Conservation (phyloP, 2,797 vertebrate species). For the Oryzias dopingdopingensis region DNA sequence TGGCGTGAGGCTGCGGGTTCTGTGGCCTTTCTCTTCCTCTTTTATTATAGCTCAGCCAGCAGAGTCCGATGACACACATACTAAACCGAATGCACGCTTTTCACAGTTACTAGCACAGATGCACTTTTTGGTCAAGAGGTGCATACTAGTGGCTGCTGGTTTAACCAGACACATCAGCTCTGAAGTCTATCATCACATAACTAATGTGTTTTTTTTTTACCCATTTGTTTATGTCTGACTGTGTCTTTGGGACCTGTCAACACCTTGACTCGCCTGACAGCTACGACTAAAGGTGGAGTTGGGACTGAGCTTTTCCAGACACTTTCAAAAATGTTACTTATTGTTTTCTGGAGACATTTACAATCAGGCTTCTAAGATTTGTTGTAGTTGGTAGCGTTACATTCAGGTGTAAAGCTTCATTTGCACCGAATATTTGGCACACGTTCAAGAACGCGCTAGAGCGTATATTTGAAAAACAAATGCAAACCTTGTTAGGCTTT, state of each 20-base stretch:
- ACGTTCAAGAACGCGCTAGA: too few species aligned
- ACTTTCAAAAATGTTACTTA: conserved; percentile 27
- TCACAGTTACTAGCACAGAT: conserved; percentile 3
- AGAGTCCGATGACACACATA: conserved; percentile 30
- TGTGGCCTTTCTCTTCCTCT: conserved; percentile 68
- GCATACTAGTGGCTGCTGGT: not conserved
- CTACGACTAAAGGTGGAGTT: conserved; percentile 26
- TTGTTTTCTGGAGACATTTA: conserved; percentile 27
- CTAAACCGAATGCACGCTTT: conserved; percentile 11
- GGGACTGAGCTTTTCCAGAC: conserved; percentile 41
- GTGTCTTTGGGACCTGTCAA: conserved; percentile 25
- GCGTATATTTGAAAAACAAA: too few species aligned
- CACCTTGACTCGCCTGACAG: conserved; percentile 30
- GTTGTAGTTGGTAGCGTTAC: conserved; percentile 26
- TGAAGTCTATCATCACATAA: conserved; percentile 4
- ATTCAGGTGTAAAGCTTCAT: not conserved
- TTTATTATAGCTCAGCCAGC: conserved; percentile 55
- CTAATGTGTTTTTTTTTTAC: not conserved
- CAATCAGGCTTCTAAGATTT: conserved; percentile 33
- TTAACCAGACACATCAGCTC: not conserved
- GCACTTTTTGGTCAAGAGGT: not conserved
- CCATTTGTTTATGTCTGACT: conserved; percentile 11
- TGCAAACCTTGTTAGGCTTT: too few species aligned
- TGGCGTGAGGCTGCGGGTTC: conserved; percentile 55
- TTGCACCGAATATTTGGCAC: too few species aligned